A percentile compares a stretch with the other conserved stretches of the same genome.
phyloP scores from a whole-genome alignment of 2,888 invertebrate genomes.

The Dorcus hopei region DNA sequence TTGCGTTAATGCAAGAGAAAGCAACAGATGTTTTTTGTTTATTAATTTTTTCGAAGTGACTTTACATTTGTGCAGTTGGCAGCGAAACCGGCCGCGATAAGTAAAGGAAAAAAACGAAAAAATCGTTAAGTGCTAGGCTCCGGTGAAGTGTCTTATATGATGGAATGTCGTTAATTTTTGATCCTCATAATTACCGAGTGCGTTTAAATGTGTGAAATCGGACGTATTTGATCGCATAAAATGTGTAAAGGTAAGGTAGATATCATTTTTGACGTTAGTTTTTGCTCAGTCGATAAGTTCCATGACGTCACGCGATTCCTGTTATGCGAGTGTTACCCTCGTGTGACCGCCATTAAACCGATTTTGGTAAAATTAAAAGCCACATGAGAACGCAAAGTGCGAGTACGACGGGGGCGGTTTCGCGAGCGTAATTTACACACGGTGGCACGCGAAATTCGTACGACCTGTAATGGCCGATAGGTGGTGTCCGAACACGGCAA shows the following conservation, averaged over 20 bases:
- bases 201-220: no score
- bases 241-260: constrained; percentile 10
- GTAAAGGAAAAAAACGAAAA: no score
- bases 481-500: constrained; percentile 45
- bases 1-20: no score
- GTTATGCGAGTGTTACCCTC: constrained; percentile 38
- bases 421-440: neutral
- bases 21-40: no score
- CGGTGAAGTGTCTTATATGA: no score
- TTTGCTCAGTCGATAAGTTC: constrained; percentile 22
- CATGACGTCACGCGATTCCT: constrained; percentile 34
- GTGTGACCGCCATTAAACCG: constrained; percentile 39
- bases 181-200: no score
- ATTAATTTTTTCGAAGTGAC: neutral
- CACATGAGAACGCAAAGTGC: constrained; percentile 14
- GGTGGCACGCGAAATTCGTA: constrained; percentile 1
- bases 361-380: constrained; percentile 17
- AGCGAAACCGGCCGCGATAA: constrained; percentile 12
- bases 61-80: constrained; percentile 9
- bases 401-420: neutral
- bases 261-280: constrained; percentile 1
- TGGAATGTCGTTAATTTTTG: no score
- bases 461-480: constrained; percentile 74
- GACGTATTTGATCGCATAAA: no score
- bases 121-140: no score